phyloP scores from a whole-genome alignment of 1,140 invertebrate genomes.

The Acromyrmex charruanus region DNA sequence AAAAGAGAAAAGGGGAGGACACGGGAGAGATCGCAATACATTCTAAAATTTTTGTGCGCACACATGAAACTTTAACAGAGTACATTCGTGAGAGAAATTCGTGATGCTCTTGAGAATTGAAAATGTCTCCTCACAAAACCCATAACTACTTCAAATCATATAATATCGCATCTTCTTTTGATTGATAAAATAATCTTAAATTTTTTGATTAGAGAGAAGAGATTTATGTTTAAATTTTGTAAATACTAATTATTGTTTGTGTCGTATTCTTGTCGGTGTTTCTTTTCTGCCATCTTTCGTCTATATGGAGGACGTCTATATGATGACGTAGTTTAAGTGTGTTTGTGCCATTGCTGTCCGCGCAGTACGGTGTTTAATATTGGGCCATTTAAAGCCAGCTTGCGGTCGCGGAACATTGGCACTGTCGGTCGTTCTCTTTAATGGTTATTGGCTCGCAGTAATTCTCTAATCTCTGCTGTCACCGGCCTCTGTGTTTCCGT shows the following conservation, averaged over 20 bases:
- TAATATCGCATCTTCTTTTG: not conserved
- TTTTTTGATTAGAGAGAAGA: not conserved
- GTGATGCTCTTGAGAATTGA: conserved; percentile 30
- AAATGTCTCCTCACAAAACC: not conserved
- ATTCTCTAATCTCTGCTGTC: conserved; percentile 85
- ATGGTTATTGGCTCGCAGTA: conserved; percentile 84
- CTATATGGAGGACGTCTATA: not conserved
- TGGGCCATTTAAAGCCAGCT: conserved; percentile 80
- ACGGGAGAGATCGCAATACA: conserved; percentile 22
- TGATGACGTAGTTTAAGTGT: conserved; percentile 38
- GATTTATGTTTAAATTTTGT: not conserved
- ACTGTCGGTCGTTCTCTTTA: conserved; percentile 84
- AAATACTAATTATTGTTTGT: not conserved
- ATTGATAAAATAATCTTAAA: conserved; percentile 4
- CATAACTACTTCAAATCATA: conserved; percentile 10
- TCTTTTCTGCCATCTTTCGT: conserved; percentile 1
- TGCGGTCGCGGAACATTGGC: conserved; percentile 76
- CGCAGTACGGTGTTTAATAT: conserved; percentile 81
- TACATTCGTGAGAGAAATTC: conserved; percentile 40
- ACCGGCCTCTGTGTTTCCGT: conserved; percentile 83
- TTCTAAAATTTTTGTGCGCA: conserved; percentile 46
- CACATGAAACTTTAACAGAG: conserved; percentile 39
- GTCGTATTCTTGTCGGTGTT: not conserved
- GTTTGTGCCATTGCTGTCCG: conserved; percentile 64
- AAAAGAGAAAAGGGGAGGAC: conserved; percentile 15